phyloP scores from a whole-genome alignment of 2,888 invertebrate genomes.

The Molanna angustata region DNA sequence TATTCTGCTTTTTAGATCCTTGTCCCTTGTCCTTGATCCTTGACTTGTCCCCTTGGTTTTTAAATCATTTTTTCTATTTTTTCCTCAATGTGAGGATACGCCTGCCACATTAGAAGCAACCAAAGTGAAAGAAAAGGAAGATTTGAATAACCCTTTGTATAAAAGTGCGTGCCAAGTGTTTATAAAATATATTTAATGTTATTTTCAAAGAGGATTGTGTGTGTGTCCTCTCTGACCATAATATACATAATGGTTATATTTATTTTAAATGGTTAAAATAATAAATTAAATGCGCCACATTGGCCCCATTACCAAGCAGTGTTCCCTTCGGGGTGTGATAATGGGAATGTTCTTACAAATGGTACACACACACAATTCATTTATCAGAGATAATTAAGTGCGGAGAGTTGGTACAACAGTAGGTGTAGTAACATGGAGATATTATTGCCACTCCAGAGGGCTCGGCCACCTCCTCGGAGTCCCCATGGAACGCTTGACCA shows the following conservation, averaged over 20 bases:
- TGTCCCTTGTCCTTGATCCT: background rate
- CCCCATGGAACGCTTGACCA: slow-evolving; percentile 10
- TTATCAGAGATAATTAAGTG: slow-evolving; percentile 28
- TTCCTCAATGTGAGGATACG: background rate
- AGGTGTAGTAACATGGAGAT: slow-evolving; percentile 29
- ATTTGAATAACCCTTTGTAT: too few species aligned
- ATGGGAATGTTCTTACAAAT: slow-evolving; percentile 18
- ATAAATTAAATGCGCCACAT: background rate
- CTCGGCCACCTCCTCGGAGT: background rate
- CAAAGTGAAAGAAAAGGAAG: too few species aligned
- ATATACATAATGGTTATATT: too few species aligned
- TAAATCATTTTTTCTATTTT: background rate
- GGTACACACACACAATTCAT: slow-evolving; percentile 25
- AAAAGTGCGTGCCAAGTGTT: too few species aligned
- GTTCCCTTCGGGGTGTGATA: slow-evolving; percentile 1
- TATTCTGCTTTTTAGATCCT: too few species aligned
- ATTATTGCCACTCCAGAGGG: slow-evolving; percentile 11
- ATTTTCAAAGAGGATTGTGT: too few species aligned
- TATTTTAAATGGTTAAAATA: background rate
- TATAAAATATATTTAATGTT: too few species aligned
- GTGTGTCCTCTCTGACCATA: too few species aligned
- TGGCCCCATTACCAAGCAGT: background rate
- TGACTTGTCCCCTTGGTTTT: background rate
- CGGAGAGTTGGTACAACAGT: slow-evolving; percentile 26
- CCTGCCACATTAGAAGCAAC: background rate